These are phyloP conservation scores for Dipodomys ordii DNA, from an alignment of 2,113 vertebrate species.

Conservation along the genomic window DNA sequence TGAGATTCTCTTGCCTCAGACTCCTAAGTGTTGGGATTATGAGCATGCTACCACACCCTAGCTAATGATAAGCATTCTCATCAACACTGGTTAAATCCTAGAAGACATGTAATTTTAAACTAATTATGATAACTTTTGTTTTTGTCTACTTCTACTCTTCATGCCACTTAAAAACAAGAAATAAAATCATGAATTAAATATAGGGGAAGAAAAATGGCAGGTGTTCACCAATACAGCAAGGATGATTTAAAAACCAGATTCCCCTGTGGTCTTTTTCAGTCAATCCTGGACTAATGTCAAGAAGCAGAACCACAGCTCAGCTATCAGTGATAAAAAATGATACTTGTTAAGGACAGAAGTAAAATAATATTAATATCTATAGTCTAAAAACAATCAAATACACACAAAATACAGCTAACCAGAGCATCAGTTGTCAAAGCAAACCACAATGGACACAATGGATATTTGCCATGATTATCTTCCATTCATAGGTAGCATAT, in stretches of 20 bases:
- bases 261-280: not conserved
- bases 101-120: conserved; percentile 28
- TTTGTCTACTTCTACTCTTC: conserved; percentile 5
- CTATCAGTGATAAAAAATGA: conserved; percentile 45
- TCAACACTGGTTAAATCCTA: conserved; percentile 14
- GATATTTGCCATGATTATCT: not conserved
- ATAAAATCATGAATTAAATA: conserved; percentile 17
- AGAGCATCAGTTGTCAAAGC: not conserved
- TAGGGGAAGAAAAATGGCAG: not conserved
- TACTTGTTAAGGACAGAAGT: conserved; percentile 7
- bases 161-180: conserved; percentile 4
- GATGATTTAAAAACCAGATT: not conserved
- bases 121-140: conserved; percentile 27
- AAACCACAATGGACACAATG: not conserved
- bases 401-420: not conserved
- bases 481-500: not conserved
- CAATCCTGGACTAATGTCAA: conserved; percentile 9
- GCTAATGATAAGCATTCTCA: conserved; percentile 39
- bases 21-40: too few species aligned
- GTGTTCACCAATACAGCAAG: conserved; percentile 4
- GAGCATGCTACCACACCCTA: too few species aligned
- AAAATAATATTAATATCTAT: conserved; percentile 16
- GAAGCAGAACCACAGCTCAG: conserved; percentile 13
- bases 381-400: conserved; percentile 37
- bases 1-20: too few species aligned